Conservation (phyloP, 2,113 vertebrate species). For the Hippocampus comes region DNA sequence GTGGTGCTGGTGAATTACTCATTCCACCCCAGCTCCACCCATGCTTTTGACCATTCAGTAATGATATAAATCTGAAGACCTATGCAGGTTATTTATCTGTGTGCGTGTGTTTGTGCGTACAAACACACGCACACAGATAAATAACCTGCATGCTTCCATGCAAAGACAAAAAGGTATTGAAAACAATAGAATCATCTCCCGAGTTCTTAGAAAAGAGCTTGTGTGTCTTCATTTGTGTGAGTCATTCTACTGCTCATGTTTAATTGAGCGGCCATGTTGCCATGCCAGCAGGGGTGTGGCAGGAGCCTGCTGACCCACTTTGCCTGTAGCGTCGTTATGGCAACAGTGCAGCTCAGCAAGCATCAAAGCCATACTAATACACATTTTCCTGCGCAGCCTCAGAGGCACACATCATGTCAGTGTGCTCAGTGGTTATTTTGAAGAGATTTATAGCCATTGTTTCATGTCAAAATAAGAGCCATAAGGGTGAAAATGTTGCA, state of each 20-base stretch:
- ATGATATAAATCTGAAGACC: background rate
- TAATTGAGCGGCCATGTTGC: slow-evolving; percentile 64
- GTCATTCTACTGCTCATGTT: slow-evolving; percentile 48
- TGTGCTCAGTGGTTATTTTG: background rate
- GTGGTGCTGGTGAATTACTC: background rate
- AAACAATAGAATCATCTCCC: background rate
- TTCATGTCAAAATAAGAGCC: background rate
- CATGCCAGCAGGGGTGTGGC: slow-evolving; percentile 64
- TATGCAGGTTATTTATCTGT: too few species aligned
- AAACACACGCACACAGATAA: background rate
- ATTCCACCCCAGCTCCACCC: background rate
- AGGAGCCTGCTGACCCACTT: slow-evolving; percentile 68
- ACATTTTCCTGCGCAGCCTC: background rate
- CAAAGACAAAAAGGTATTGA: too few species aligned
- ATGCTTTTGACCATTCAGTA: background rate
- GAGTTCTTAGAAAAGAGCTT: background rate
- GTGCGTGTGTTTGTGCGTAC: too few species aligned
- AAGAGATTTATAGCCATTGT: background rate
- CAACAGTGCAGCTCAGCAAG: slow-evolving; percentile 45
- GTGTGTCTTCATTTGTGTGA: slow-evolving; percentile 20
- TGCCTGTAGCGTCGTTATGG: slow-evolving; percentile 65
- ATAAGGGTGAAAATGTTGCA: background rate
- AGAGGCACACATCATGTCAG: slow-evolving; percentile 4
- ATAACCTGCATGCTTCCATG: background rate
- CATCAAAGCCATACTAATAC: slow-evolving; percentile 29